phyloP scores from a whole-genome alignment of 2,113 vertebrate genomes.

The Paradoxurus hermaphroditus region DNA sequence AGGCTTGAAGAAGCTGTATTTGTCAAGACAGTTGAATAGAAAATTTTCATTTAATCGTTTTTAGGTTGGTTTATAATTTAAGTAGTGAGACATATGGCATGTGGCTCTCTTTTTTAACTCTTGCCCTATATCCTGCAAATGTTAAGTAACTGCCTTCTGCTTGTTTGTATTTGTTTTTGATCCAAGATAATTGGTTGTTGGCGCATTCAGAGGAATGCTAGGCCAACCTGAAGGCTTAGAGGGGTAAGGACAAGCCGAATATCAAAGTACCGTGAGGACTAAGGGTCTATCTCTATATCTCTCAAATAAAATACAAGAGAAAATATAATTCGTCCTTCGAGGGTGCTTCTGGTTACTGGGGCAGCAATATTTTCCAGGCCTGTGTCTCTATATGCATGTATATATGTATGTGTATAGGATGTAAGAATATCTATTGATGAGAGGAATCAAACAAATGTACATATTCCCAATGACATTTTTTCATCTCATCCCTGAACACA shows the following conservation, averaged over 20 bases:
- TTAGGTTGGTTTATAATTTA: not conserved
- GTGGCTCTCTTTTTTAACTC: not conserved
- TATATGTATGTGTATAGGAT: not conserved
- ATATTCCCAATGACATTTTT: not conserved
- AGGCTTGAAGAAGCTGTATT: not conserved
- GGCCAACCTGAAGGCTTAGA: not conserved
- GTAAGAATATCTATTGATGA: not conserved
- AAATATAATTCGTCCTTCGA: not conserved
- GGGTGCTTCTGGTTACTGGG: not conserved
- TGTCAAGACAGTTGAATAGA: not conserved
- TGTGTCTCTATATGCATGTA: not conserved
- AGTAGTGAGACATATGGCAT: not conserved
- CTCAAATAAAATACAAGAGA: not conserved
- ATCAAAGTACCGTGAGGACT: not conserved
- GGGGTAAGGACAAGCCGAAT: not conserved
- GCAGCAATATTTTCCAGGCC: not conserved
- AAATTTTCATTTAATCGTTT: not conserved
- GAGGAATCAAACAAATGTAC: not conserved
- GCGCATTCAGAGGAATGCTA: not conserved
- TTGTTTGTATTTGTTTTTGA: not conserved
- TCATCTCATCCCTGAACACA: not conserved
- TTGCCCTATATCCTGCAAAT: not conserved
- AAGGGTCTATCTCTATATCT: not conserved
- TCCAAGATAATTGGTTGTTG: not conserved
- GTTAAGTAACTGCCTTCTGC: not conserved